Conservation (phyloP, 2,113 vertebrate genomes). For the Ia io region DNA sequence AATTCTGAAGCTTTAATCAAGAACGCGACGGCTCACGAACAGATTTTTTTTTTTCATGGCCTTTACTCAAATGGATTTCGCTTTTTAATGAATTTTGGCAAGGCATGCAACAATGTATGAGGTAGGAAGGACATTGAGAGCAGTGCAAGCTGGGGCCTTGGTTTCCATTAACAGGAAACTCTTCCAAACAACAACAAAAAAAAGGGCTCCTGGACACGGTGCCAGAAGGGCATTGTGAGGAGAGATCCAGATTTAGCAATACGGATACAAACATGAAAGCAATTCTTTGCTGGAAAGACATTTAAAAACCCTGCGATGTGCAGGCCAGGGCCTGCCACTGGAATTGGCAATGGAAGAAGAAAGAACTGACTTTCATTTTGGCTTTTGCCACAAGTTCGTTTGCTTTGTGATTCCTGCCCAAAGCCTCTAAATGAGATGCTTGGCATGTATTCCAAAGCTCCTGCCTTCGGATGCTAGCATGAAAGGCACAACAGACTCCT, state of each 20-base stretch:
- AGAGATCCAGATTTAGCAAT: conserved; percentile 4
- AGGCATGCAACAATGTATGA: neutral
- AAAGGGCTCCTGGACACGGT: neutral
- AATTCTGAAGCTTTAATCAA: neutral
- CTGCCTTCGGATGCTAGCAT: neutral
- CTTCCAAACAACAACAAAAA: conserved; percentile 2
- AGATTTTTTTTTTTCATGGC: neutral
- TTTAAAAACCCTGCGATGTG: neutral
- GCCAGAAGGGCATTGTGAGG: conserved; percentile 15
- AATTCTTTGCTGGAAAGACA: conserved; percentile 55
- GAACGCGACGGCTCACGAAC: neutral
- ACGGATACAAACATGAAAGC: conserved; percentile 54
- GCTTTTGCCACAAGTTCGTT: neutral
- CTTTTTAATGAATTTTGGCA: conserved; percentile 14
- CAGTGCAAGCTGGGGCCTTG: neutral
- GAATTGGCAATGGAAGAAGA: conserved; percentile 56
- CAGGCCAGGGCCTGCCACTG: conserved; percentile 44
- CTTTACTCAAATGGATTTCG: neutral
- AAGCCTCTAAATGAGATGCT: conserved; percentile 20
- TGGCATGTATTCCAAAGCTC: neutral
- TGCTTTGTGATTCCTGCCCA: neutral
- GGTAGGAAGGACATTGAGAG: neutral
- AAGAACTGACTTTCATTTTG: conserved; percentile 47
- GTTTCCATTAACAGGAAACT: conserved; percentile 40
- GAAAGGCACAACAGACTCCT: neutral